Conservation (phyloP, 2,113 vertebrate genomes). For the Cryptomyrus ogoouensis region DNA sequence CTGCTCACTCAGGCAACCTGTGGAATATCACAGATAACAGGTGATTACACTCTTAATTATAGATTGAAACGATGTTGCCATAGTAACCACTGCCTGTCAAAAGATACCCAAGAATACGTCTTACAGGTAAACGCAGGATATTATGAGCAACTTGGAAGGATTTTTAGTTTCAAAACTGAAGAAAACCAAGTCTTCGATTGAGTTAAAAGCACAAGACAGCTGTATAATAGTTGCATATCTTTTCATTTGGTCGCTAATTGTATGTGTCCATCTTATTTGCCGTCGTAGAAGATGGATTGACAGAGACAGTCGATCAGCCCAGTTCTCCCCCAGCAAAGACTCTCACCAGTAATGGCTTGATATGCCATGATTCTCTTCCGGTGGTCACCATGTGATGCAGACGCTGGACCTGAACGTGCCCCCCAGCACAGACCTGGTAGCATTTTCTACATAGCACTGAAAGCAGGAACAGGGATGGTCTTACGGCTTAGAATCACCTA, state of each 20-base stretch:
- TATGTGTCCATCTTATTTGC: background rate
- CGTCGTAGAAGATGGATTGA: background rate
- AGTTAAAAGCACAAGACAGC: background rate
- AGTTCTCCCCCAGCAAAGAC: background rate
- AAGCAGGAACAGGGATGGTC: background rate
- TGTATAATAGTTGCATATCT: background rate
- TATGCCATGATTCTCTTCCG: background rate
- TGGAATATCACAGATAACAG: background rate
- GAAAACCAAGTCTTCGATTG: background rate
- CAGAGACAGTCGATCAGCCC: background rate
- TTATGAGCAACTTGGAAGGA: background rate
- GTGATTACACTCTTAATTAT: conserved; percentile 15
- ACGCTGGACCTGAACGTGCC: background rate
- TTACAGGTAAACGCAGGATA: background rate
- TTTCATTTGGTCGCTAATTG: background rate
- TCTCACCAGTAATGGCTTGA: background rate
- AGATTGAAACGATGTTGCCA: background rate
- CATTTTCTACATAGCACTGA: background rate
- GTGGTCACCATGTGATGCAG: background rate
- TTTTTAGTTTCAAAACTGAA: background rate
- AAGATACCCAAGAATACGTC: background rate
- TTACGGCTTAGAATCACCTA: background rate
- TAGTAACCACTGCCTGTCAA: background rate
- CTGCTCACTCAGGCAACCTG: background rate
- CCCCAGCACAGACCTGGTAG: background rate